phyloP scores from a whole-genome alignment of 2,797 vertebrate species.

The Spinibarbus caldwelli region DNA sequence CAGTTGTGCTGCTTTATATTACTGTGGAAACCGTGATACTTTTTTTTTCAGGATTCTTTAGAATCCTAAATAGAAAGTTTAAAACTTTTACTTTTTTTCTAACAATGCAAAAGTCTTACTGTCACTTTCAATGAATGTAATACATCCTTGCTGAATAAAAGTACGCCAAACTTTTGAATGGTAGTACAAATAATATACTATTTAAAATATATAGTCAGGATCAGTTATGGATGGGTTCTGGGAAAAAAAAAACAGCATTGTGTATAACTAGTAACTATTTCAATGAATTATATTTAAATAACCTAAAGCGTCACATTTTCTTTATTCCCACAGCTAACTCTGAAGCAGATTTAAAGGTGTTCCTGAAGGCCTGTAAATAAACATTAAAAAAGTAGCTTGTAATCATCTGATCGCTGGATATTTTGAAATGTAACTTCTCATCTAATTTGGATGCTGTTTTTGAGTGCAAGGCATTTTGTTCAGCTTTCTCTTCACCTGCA shows the following conservation, averaged over 20 bases:
- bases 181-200: neutral
- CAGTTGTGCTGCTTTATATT: neutral
- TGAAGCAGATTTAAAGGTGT: constrained; percentile 66
- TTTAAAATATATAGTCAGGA: neutral
- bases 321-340: constrained; percentile 61
- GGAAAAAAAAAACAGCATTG: neutral
- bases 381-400: constrained; percentile 6
- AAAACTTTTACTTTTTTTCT: neutral
- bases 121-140: neutral
- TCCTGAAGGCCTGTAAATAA: neutral
- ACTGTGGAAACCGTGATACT: neutral
- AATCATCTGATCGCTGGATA: neutral
- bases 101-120: neutral
- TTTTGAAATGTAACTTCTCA: neutral
- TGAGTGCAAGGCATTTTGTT: neutral
- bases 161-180: neutral
- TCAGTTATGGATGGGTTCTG: neutral
- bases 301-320: neutral
- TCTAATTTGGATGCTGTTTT: neutral
- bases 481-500: neutral
- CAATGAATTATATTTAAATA: neutral
- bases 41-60: no score
- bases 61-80: neutral
- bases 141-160: neutral
- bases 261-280: neutral